Evolutionary conservation across 2,888 invertebrate genomes (phyloP).

Genomic region (Meghimatium bilineatum): DNA sequence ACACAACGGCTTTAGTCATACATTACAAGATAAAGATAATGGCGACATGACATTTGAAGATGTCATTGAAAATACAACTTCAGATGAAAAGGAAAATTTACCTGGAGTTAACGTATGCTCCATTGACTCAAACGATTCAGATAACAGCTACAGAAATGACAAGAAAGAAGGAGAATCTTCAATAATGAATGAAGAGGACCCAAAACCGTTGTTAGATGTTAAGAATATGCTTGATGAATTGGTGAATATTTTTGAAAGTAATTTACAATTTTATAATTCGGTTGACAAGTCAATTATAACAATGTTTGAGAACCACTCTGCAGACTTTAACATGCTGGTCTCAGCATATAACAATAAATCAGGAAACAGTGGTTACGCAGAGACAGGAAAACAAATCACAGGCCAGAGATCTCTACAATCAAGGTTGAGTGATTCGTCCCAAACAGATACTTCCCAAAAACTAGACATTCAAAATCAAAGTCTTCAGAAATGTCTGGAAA

Average conservation of each 20-base stretch:
- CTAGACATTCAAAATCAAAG: not conserved
- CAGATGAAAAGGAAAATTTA: not conserved
- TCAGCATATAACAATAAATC: slow-evolving; percentile 26
- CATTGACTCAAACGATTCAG: not conserved
- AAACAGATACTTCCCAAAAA: not conserved
- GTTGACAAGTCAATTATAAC: slow-evolving; percentile 11
- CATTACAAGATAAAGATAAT: not conserved
- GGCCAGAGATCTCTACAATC: not conserved
- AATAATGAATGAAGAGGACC: not conserved
- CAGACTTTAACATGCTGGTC: not conserved
- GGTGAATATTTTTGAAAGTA: slow-evolving; percentile 8
- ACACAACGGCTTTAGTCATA: not conserved
- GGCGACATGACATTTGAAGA: no score
- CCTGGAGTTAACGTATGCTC: not conserved
- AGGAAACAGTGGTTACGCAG: slow-evolving; percentile 33
- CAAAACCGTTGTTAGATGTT: not conserved
- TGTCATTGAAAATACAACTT: not conserved
- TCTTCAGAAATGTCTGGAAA: slow-evolving; percentile 30
- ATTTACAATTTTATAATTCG: not conserved
- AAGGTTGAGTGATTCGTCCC: not conserved
- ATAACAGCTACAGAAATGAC: not conserved
- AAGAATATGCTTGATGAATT: slow-evolving; percentile 11
- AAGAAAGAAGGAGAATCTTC: not conserved
- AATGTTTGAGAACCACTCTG: slow-evolving; percentile 15
- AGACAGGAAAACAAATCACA: not conserved